Evolutionary conservation across 2,888 invertebrate species (phyloP).

Genomic region (Tineola bisselliella): DNA sequence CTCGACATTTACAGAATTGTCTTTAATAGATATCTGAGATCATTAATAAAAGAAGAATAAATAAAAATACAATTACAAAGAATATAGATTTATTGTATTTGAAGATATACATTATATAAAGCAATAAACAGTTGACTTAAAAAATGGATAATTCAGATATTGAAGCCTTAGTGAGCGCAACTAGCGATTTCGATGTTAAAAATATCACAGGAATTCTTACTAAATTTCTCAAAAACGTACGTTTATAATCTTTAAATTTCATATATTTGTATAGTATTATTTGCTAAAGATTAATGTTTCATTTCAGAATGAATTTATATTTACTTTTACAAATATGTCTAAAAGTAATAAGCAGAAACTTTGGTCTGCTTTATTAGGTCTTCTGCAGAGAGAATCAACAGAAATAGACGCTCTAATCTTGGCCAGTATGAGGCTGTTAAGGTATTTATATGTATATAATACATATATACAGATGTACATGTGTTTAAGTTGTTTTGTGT

Average conservation of each 20-base stretch:
- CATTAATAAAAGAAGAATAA: too few species aligned
- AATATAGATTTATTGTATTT: too few species aligned
- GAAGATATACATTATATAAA: too few species aligned
- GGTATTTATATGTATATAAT: constrained; percentile 47
- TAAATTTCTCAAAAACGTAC: neutral
- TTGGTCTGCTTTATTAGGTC: constrained; percentile 71
- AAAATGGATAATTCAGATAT: neutral
- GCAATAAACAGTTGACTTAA: neutral
- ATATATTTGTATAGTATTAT: neutral
- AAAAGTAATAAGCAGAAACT: constrained; percentile 63
- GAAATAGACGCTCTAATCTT: constrained; percentile 66
- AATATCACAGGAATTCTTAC: neutral
- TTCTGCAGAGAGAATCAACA: constrained; percentile 57
- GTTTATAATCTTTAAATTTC: neutral
- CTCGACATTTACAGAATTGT: too few species aligned
- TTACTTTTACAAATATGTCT: constrained; percentile 71
- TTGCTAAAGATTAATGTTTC: neutral
- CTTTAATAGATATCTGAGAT: too few species aligned
- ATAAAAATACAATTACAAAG: too few species aligned
- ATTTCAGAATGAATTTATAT: constrained; percentile 60
- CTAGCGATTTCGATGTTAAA: neutral
- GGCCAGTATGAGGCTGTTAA: constrained; percentile 71
- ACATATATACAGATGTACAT: too few species aligned
- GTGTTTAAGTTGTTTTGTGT: too few species aligned
- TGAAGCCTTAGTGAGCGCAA: neutral